phyloP scores from a whole-genome alignment of 2,888 invertebrate genomes.

The Mystacides longicornis region DNA sequence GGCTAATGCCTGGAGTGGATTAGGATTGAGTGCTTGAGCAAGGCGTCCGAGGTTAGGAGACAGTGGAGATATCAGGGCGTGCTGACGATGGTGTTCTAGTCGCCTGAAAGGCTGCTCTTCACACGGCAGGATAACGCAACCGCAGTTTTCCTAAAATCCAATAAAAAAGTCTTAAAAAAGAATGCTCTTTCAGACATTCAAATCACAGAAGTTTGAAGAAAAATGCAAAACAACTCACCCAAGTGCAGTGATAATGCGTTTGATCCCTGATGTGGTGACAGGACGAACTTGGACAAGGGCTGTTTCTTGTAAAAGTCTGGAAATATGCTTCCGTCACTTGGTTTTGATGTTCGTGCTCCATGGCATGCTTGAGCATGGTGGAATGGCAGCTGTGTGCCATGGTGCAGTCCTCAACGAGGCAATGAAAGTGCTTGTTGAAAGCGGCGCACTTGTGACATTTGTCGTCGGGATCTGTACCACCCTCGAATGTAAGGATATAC shows the following conservation, averaged over 20 bases:
- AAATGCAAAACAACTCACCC: conserved; percentile 56
- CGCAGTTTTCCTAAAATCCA: conserved; percentile 64
- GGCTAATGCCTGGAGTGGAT: conserved; percentile 12
- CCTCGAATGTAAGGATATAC: conserved; percentile 45
- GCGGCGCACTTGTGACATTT: conserved; percentile 51
- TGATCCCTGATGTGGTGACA: conserved; percentile 71
- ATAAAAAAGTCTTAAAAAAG: too few species aligned
- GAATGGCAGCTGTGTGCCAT: conserved; percentile 59
- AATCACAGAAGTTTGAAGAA: too few species aligned
- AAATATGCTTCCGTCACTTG: conserved; percentile 75
- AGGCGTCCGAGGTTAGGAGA: conserved; percentile 49
- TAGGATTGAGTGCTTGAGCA: conserved; percentile 45
- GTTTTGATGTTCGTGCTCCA: conserved; percentile 84
- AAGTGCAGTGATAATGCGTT: conserved; percentile 84
- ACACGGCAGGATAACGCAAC: conserved; percentile 66
- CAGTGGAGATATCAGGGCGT: conserved; percentile 62
- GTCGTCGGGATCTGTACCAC: conserved; percentile 47
- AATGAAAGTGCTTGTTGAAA: conserved; percentile 81
- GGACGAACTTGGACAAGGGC: conserved; percentile 55
- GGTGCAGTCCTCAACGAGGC: conserved; percentile 69
- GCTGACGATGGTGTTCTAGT: conserved; percentile 80
- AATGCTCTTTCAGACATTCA: too few species aligned
- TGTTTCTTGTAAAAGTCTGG: conserved; percentile 57
- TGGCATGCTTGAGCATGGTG: conserved; percentile 77
- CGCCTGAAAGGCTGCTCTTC: conserved; percentile 72